phyloP scores from a whole-genome alignment of 2,888 invertebrate species.

The Phortica magna region DNA sequence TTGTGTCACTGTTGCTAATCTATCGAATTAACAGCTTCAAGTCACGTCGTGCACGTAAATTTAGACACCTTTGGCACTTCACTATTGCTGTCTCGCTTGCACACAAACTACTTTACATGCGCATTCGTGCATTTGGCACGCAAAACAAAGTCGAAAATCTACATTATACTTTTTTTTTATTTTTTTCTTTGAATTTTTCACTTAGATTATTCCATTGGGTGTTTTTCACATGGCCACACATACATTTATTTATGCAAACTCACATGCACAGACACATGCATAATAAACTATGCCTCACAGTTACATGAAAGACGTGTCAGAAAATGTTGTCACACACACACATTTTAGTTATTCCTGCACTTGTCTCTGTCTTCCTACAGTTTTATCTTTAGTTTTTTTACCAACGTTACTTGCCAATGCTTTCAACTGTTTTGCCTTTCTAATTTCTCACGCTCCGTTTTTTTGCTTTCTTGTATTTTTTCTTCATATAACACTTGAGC shows the following conservation, averaged over 20 bases:
- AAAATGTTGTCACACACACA: slow-evolving; percentile 3
- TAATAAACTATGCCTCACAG: slow-evolving; percentile 61
- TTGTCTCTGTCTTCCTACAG: background rate
- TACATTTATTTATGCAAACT: background rate
- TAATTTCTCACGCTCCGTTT: background rate
- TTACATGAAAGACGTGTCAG: slow-evolving; percentile 3
- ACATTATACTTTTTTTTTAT: background rate
- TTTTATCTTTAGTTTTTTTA: background rate
- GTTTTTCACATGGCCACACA: slow-evolving; percentile 15
- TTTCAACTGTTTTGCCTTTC: slow-evolving; percentile 48
- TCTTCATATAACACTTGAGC: slow-evolving; percentile 38
- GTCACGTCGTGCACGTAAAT: slow-evolving; percentile 70
- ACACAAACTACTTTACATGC: background rate
- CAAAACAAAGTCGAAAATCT: slow-evolving; percentile 50
- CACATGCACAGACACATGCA: slow-evolving; percentile 61
- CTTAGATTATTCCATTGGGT: slow-evolving; percentile 58
- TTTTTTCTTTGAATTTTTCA: slow-evolving; percentile 65
- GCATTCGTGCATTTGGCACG: slow-evolving; percentile 13
- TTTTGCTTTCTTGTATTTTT: slow-evolving; percentile 41
- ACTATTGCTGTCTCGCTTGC: background rate
- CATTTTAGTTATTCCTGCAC: slow-evolving; percentile 1
- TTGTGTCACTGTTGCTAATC: slow-evolving; percentile 67
- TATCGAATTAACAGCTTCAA: slow-evolving; percentile 71
- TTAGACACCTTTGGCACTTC: slow-evolving; percentile 54
- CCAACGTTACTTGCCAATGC: background rate